Evolutionary conservation across 2,888 invertebrate genomes (phyloP).

Genomic region (Tetranychus piercei): DNA sequence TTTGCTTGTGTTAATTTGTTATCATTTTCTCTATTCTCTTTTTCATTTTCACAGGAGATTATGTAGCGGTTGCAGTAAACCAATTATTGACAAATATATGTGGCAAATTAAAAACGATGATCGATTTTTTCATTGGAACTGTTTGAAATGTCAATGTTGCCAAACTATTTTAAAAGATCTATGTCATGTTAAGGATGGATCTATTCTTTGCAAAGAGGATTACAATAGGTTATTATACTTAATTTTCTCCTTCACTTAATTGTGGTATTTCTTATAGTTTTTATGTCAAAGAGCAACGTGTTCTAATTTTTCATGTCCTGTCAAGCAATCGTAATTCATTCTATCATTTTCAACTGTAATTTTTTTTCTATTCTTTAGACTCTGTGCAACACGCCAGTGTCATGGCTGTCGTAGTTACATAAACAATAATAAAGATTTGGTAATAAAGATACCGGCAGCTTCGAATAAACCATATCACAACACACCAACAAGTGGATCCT

Average conservation of each 20-base stretch:
- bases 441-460: not conserved
- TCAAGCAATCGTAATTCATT: not conserved
- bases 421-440: not conserved
- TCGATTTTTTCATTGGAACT: not conserved
- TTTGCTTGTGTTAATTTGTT: not conserved
- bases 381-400: not conserved
- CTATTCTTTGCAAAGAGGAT: not conserved
- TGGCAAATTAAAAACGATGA: not conserved
- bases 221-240: not conserved
- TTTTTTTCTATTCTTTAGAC: not conserved
- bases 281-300: too few relatives aligned
- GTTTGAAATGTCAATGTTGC: not conserved
- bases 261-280: too few relatives aligned
- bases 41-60: not conserved
- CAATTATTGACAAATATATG: not conserved
- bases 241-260: not conserved
- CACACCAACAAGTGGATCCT: not conserved
- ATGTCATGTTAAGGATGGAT: not conserved
- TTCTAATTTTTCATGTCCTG: too few relatives aligned
- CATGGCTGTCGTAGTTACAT: not conserved
- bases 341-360: not conserved
- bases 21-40: not conserved
- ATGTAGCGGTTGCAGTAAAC: not conserved
- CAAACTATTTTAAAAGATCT: not conserved
- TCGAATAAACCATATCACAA: not conserved